phyloP scores from a whole-genome alignment of 2,797 vertebrate species.

The Podarcis lilfordi region DNA sequence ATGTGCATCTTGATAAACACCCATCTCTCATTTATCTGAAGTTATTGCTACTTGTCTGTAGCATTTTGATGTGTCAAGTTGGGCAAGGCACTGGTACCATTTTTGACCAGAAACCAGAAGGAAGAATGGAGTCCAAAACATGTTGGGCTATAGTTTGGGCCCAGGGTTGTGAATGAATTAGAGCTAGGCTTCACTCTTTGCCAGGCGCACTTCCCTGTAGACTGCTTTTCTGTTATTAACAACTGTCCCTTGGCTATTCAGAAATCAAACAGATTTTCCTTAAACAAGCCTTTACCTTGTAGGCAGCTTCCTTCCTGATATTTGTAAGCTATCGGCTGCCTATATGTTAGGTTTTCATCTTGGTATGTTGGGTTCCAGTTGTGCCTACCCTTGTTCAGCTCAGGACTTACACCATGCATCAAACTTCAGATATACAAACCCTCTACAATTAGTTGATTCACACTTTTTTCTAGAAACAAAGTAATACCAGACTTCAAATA shows the following conservation, averaged over 20 bases:
- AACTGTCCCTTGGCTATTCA: constrained; percentile 48
- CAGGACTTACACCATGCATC: background rate
- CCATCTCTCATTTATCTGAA: background rate
- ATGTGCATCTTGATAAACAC: background rate
- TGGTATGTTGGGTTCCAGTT: background rate
- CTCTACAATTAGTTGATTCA: background rate
- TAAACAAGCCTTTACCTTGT: background rate
- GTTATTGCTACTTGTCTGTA: background rate
- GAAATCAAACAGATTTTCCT: constrained; percentile 71
- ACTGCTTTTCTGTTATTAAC: constrained; percentile 69
- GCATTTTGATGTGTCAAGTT: accelerated
- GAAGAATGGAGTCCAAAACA: constrained; percentile 33
- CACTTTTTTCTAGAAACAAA: background rate
- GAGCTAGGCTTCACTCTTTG: constrained; percentile 50
- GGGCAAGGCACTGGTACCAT: too few species aligned
- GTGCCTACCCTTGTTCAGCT: constrained; percentile 37
- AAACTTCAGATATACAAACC: constrained; percentile 27
- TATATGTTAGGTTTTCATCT: constrained; percentile 54
- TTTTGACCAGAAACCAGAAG: background rate
- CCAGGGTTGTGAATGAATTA: constrained; percentile 66
- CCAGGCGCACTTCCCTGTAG: constrained; percentile 54
- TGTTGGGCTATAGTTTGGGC: constrained; percentile 51
- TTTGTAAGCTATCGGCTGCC: constrained; percentile 45
- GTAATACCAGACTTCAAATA: background rate
- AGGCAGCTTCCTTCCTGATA: background rate